These are phyloP conservation scores for Hyles euphorbiae DNA, from an alignment of 1,140 invertebrate species.

Conservation along the genomic window DNA sequence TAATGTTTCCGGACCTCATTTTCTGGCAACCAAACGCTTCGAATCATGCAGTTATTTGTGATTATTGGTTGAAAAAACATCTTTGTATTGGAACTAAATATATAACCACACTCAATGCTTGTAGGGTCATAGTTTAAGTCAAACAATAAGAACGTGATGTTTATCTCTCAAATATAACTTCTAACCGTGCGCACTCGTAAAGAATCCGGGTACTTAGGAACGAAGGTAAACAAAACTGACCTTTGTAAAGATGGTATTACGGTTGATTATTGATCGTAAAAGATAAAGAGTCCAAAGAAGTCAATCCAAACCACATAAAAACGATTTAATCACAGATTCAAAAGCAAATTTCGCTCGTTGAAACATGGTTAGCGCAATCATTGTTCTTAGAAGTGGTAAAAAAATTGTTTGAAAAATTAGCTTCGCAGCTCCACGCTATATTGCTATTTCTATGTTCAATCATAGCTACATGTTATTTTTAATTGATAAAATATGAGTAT, in stretches of 20 bases:
- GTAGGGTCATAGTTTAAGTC: conserved; percentile 12
- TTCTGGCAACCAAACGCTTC: no score
- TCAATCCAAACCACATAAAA: conserved; percentile 20
- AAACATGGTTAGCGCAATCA: conserved; percentile 19
- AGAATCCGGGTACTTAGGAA: conserved; percentile 5
- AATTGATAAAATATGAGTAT: conserved; percentile 11
- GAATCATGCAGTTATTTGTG: no score
- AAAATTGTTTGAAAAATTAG: conserved; percentile 9
- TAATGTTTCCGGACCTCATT: no score
- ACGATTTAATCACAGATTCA: conserved; percentile 41
- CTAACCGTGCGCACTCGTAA: conserved; percentile 11
- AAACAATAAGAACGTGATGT: conserved; percentile 4
- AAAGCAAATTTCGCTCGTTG: conserved; percentile 17
- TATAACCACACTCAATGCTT: conserved; percentile 1
- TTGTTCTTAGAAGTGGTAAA: conserved; percentile 17
- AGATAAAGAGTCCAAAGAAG: no score
- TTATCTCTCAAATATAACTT: conserved; percentile 10
- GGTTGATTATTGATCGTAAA: no score
- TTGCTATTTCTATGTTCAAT: not conserved
- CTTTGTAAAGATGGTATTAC: no score
- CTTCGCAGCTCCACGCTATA: not conserved
- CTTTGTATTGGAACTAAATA: no score
- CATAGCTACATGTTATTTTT: conserved; percentile 5
- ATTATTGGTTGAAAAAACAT: no score
- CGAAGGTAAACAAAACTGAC: no score